A percentile compares a stretch with the other conserved stretches of the same genome.
Evolutionary conservation across 2,113 vertebrate species (phyloP).

Genomic region (Ciconia boyciana): DNA sequence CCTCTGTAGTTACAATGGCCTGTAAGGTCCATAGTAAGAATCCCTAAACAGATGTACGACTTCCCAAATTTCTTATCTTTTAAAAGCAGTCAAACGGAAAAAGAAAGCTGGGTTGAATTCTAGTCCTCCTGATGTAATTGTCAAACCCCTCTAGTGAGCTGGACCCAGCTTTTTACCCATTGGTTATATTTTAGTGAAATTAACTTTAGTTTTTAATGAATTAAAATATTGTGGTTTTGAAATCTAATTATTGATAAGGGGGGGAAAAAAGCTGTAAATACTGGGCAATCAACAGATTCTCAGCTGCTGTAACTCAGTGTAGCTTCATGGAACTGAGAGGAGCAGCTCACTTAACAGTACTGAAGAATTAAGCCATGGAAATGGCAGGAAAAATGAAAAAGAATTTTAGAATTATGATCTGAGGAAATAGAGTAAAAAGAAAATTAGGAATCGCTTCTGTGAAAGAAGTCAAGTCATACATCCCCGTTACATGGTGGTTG

Average conservation of each 20-base stretch:
- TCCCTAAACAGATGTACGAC: background rate
- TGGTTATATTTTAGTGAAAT: background rate
- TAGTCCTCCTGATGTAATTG: background rate
- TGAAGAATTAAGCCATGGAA: background rate
- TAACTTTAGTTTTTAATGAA: background rate
- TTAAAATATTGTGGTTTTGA: background rate
- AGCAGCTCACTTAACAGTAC: background rate
- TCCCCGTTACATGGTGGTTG: background rate
- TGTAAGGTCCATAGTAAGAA: background rate
- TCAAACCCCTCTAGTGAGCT: background rate
- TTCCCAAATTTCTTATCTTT: background rate
- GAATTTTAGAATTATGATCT: background rate
- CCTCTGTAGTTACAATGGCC: background rate
- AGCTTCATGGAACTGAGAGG: background rate
- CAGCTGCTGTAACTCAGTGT: background rate
- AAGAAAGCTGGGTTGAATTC: background rate
- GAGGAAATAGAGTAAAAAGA: background rate
- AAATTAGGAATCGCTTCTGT: background rate
- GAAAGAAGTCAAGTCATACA: background rate
- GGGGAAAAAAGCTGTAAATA: background rate
- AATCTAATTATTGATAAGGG: accelerated
- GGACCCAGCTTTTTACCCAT: background rate
- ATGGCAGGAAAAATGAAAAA: background rate
- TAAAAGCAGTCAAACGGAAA: background rate
- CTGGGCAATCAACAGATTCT: background rate